Evolutionary conservation across 2,888 invertebrate species (phyloP), one percentile per base, ranked within the genome.

Genomic region (Tinea trinotella): DNA sequence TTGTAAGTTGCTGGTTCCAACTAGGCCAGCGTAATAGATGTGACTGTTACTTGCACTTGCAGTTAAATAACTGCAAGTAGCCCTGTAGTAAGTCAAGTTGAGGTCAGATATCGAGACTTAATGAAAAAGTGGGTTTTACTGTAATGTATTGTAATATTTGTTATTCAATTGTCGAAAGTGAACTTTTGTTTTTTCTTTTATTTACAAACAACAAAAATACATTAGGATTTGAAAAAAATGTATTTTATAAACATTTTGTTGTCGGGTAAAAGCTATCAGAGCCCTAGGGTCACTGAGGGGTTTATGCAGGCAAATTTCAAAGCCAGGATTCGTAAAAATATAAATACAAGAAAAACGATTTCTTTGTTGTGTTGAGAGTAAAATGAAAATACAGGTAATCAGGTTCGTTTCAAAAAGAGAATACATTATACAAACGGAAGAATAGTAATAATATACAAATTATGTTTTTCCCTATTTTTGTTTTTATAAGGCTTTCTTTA

Each of bases 221-320:
- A n/a, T n/a, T n/a, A n/a, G n/a, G n/a, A n/a, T n/a, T n/a, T n/a
- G n/a, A n/a, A n/a, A n/a, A n/a, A n/a, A n/a, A n/a, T n/a, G n/a
- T n/a, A n/a, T 2, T 30, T 30, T 30, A 22, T 7, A 4, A 40
- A 40, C 13, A 40, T 3, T 15, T 40, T 40, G 5, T 40, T 40
- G 40, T 40, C 13, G 15, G 40, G n/a, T 30, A 40, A 40, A 35
- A 40, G 40, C n/a, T 40, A 40, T 40, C 13, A 40, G 15, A 40
- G 40, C 24, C 24, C 9, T 40, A 15, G 40, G 40, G 40, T 40
- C 40, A 40, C 13, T 7, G 40, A 40, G 40, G 40, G 40, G n/a
- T n/a, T 40, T 40, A 40, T 40, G 40, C 40, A 40, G 7, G 40
- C 13, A 40, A 40, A 40, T 40, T 40, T 40, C 40, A 40, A 40